Base-by-base conservation (phyloP, 2,113 vertebrate species). In the Otocyon megalotis region DNA sequence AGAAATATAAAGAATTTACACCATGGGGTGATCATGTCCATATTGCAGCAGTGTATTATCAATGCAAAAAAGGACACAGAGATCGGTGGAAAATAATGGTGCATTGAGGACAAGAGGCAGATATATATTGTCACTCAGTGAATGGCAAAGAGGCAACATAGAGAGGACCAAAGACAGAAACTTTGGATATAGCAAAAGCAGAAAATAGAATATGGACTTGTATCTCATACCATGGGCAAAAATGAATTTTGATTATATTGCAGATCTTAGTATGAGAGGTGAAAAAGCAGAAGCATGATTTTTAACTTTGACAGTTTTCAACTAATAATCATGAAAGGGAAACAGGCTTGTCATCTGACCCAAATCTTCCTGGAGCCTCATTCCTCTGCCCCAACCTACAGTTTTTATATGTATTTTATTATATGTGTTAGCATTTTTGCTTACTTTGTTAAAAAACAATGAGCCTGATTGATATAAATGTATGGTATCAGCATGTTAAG, bases 141-240 rank as follows among this genome's bases (percentile, higher is more conserved):
- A 17, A 67, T 10, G 26, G 20, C 10, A 50, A n/a, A 72, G 5
- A 1, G 2, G 50, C 16, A n/a, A 8, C 17, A 9, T 6, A 24
- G 22, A 20, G 56, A n/a, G 56, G n/a, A 56, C 13, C 11, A 58
- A 32, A 83, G 53, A 60, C 1, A 76, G 43, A 62, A 1, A 15
- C 14, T 48, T 32, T 24, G 35, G 8, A 11, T n/a, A 8, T 5
- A 56, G 8, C 7, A 80, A 28, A 32, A 13, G 24, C 24, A 24
- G 35, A 10, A 32, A 43, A 30, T 48, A 37, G 3, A 48, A 28
- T 19, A 26, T 4, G 5, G 50, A 60, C 17, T 1, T 72, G 3
- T 1, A 56, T 19, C 35, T 32, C 9, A 48, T 17, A 0, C 1
- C 3, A 3, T 0, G 0, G 30, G 19, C 3, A 12, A 35, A 50